Evolutionary conservation across 2,888 invertebrate species (phyloP).

Genomic region (Watsonalla cultraria): DNA sequence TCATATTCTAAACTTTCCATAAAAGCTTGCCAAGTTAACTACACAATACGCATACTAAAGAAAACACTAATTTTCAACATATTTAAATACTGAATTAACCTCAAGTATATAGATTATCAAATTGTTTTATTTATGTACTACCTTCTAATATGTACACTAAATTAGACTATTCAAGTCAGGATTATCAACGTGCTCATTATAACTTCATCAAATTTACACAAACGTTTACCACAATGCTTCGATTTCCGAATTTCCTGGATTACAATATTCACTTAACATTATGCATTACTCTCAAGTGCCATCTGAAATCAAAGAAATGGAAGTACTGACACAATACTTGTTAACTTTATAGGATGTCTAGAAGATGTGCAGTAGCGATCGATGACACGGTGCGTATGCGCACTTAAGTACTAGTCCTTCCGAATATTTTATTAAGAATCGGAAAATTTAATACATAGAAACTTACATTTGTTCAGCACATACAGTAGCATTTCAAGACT

Average conservation of each 20-base stretch:
- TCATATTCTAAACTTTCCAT: slow-evolving; percentile 44
- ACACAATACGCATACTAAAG: slow-evolving; percentile 60
- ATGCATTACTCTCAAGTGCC: slow-evolving; percentile 38
- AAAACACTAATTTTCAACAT: slow-evolving; percentile 57
- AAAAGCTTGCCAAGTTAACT: slow-evolving; percentile 52
- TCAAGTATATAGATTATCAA: slow-evolving; percentile 59
- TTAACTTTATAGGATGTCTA: slow-evolving; percentile 10
- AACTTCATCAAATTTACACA: slow-evolving; percentile 42
- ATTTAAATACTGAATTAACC: slow-evolving; percentile 69
- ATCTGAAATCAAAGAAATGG: slow-evolving; percentile 48
- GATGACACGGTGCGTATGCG: neutral
- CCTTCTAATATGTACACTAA: slow-evolving; percentile 66
- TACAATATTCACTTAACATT: slow-evolving; percentile 15
- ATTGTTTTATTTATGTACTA: slow-evolving; percentile 47
- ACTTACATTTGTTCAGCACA: too few relatives aligned
- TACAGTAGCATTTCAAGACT: too few relatives aligned
- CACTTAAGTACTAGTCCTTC: too few relatives aligned
- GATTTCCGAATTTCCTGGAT: slow-evolving; percentile 10
- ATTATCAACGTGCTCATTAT: slow-evolving; percentile 71
- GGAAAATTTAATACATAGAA: too few relatives aligned
- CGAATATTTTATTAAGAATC: too few relatives aligned
- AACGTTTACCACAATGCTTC: slow-evolving; percentile 23
- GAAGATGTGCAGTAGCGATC: slow-evolving; percentile 15
- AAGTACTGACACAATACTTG: slow-evolving; percentile 13
- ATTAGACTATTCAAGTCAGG: slow-evolving; percentile 54